A percentile compares a stretch with the other conserved stretches of the same genome.
Evolutionary conservation across 2,888 invertebrate species (phyloP).

Genomic region (Ptychoptera albimana): DNA sequence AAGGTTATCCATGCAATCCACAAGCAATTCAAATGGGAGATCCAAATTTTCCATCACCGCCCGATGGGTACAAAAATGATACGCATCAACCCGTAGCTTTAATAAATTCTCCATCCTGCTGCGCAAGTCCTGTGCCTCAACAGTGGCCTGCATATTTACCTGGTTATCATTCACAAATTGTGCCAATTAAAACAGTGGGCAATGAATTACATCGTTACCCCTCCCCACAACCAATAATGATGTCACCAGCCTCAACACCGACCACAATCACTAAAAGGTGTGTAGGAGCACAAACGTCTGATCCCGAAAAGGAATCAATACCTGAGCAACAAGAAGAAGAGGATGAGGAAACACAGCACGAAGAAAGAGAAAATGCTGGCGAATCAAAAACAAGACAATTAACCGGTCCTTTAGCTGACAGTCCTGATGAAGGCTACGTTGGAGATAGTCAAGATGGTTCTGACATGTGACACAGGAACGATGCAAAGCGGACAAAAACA

Average conservation of each 20-base stretch:
- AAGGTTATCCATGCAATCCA: conserved; percentile 52
- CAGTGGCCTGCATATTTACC: conserved; percentile 40
- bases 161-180: conserved; percentile 26
- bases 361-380: conserved; percentile 9
- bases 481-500: conserved; percentile 6
- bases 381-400: conserved; percentile 29
- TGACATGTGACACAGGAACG: conserved; percentile 44
- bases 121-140: conserved; percentile 18
- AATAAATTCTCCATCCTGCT: conserved; percentile 10
- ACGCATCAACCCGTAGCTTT: conserved; percentile 28
- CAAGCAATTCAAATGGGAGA: conserved; percentile 35
- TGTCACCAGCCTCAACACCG: conserved; percentile 15
- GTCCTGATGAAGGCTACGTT: conserved; percentile 77
- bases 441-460: conserved; percentile 53
- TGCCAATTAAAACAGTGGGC: conserved; percentile 14
- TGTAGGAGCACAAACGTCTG: conserved; percentile 42
- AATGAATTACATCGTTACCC: conserved; percentile 16
- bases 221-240: conserved; percentile 11
- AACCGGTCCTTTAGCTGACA: conserved; percentile 45
- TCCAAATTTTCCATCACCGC: conserved; percentile 46
- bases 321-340: conserved; percentile 29
- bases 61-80: conserved; percentile 51
- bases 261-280: conserved; percentile 36
- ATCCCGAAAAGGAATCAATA: conserved; percentile 31
- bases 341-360: conserved; percentile 22